phyloP scores from a whole-genome alignment of 2,113 vertebrate species.

The Caracal caracal region DNA sequence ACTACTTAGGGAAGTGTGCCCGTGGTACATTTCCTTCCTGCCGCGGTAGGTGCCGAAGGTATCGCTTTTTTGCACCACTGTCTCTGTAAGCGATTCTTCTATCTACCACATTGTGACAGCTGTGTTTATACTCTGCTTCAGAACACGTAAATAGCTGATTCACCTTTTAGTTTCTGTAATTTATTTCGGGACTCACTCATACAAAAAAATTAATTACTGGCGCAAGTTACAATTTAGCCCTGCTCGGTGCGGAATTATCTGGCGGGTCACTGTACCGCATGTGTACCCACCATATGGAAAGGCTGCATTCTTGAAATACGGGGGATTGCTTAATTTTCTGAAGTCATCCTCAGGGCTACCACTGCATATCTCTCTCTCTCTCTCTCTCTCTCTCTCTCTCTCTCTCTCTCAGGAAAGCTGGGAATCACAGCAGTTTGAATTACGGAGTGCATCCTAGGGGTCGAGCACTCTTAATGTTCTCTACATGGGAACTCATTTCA shows the following conservation, averaged over 20 bases:
- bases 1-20: background rate
- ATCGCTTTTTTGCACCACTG: rapidly evolving
- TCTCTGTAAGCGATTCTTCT: background rate
- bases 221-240: background rate
- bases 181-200: background rate
- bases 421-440: background rate
- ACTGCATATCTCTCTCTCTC: too few species aligned
- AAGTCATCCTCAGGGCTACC: background rate
- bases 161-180: background rate
- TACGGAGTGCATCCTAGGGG: background rate
- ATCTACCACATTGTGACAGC: background rate
- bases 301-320: background rate
- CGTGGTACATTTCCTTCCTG: background rate
- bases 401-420: background rate
- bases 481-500: background rate
- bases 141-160: background rate
- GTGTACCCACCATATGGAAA: background rate
- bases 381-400: too few species aligned
- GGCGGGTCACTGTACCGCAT: rapidly evolving
- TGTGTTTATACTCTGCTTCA: background rate
- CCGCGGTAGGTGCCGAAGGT: rapidly evolving
- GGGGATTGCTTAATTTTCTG: background rate
- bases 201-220: background rate
- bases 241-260: background rate
- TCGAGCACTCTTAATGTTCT: background rate